Evolutionary conservation across 2,888 invertebrate genomes (phyloP).

Genomic region (Nephrotoma flavescens): DNA sequence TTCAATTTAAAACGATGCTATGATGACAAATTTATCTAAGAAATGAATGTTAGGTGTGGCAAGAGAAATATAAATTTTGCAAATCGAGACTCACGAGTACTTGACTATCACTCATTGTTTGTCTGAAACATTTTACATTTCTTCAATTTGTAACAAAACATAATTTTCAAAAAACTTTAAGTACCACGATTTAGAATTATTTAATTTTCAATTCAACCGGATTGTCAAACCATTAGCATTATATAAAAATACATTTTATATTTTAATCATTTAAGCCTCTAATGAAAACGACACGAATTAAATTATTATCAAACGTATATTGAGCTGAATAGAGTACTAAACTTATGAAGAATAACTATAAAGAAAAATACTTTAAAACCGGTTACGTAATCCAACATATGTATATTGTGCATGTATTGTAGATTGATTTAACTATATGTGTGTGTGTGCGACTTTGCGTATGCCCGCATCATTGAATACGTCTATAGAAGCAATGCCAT

Average conservation of each 20-base stretch:
- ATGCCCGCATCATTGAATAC: background rate
- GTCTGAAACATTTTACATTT: too few species aligned
- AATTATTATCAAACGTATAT: background rate
- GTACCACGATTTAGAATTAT: background rate
- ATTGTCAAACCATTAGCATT: background rate
- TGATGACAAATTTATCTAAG: background rate
- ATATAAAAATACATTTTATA: background rate
- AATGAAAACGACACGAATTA: background rate
- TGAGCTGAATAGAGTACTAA: background rate
- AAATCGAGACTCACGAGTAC: too few species aligned
- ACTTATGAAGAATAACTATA: background rate
- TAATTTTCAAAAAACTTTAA: too few species aligned
- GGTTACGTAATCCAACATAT: background rate
- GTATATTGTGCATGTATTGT: too few species aligned
- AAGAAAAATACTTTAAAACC: background rate
- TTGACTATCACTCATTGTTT: too few species aligned
- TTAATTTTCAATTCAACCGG: background rate
- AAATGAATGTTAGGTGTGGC: background rate
- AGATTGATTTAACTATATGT: background rate
- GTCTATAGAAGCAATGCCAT: background rate
- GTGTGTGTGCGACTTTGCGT: background rate
- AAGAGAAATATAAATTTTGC: background rate
- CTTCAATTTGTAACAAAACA: too few species aligned
- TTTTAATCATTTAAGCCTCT: background rate
- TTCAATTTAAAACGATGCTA: background rate